Conservation (phyloP, 2,797 vertebrate species). For the Tapera naevia region DNA sequence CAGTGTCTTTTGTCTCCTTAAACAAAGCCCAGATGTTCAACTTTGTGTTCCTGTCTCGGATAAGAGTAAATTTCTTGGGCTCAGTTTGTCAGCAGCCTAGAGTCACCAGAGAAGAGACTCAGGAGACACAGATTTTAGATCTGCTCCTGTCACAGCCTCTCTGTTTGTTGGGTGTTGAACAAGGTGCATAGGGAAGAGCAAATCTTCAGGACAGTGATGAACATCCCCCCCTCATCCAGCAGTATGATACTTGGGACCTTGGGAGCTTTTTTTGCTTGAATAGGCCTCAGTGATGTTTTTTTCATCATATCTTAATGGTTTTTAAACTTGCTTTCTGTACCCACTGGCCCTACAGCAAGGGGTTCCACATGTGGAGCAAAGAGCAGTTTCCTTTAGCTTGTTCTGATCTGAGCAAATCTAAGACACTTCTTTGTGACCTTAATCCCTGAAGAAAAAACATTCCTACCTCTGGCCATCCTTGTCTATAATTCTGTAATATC, state of each 20-base stretch:
- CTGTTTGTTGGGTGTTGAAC: neutral
- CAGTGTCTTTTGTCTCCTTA: neutral
- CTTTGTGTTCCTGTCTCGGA: neutral
- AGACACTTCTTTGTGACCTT: neutral
- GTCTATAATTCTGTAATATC: neutral
- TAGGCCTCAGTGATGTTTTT: neutral
- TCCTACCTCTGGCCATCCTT: neutral
- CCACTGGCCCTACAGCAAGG: neutral
- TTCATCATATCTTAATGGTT: neutral
- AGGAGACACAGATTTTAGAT: neutral
- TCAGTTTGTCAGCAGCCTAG: neutral
- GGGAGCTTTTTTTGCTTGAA: neutral
- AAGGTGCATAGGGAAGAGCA: neutral
- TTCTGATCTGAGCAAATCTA: neutral
- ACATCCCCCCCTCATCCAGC: neutral
- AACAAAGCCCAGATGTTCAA: neutral
- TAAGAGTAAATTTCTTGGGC: neutral
- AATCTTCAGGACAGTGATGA: neutral
- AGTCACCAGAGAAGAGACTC: neutral
- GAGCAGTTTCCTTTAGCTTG: neutral
- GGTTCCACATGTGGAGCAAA: rapidly evolving
- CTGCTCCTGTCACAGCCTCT: neutral
- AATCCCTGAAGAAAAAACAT: neutral
- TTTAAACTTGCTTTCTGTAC: neutral
- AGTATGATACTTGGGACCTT: neutral